Conservation (phyloP, 1,140 invertebrate species). For the Apis mellifera region DNA sequence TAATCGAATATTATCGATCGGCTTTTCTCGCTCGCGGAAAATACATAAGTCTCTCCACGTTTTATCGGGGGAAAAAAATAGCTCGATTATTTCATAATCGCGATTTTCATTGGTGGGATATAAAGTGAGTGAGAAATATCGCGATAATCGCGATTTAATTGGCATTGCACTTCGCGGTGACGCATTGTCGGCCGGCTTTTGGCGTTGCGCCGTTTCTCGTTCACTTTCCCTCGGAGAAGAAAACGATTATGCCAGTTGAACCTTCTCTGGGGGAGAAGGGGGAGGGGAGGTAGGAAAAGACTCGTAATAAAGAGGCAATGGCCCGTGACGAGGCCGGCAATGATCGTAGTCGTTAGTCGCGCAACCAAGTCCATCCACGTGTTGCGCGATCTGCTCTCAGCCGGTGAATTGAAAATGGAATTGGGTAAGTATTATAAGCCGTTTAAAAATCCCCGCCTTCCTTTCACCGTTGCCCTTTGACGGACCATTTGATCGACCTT, state of each 20-base stretch:
- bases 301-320: constrained; percentile 61
- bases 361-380: constrained; percentile 51
- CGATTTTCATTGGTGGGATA: neutral
- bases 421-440: no score
- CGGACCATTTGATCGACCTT: neutral
- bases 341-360: constrained; percentile 19
- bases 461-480: neutral
- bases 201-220: constrained; percentile 36
- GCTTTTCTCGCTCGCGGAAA: neutral
- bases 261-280: constrained; percentile 24
- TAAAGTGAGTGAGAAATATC: neutral
- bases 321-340: constrained; percentile 56
- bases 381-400: neutral
- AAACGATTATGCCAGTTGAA: constrained; percentile 57
- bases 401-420: neutral
- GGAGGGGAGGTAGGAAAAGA: constrained; percentile 32
- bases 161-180: constrained; percentile 14
- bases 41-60: neutral
- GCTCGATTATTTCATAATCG: neutral
- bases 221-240: constrained; percentile 64
- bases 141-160: constrained; percentile 44
- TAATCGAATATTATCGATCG: neutral
- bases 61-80: neutral
- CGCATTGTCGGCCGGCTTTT: neutral
- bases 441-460: neutral